Evolutionary conservation across 2,888 invertebrate genomes (phyloP).

Genomic region (Cerastis leucographa): DNA sequence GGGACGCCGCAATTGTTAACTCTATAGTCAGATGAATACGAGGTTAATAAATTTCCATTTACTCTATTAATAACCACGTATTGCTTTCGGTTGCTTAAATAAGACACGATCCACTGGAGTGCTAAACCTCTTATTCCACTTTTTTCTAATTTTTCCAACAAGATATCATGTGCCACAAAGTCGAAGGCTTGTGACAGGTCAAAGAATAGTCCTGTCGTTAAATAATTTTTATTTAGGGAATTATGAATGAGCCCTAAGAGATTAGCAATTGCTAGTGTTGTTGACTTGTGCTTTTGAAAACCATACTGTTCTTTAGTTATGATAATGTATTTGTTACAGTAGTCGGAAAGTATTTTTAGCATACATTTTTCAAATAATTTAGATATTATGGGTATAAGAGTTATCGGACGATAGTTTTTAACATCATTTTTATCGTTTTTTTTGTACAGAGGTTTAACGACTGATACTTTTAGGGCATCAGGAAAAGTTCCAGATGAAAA

Average conservation of each 20-base stretch:
- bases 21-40: too few relatives aligned
- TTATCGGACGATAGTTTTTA: neutral
- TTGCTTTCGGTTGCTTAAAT: too few relatives aligned
- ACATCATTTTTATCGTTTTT: neutral
- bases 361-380: conserved; percentile 1
- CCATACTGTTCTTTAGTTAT: conserved; percentile 1
- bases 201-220: neutral
- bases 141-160: neutral
- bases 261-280: neutral
- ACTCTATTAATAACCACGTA: too few relatives aligned
- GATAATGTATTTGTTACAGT: conserved; percentile 1
- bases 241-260: too few relatives aligned
- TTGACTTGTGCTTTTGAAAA: conserved; percentile 8
- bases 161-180: neutral
- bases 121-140: neutral
- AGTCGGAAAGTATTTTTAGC: neutral
- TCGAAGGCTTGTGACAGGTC: neutral
- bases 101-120: neutral
- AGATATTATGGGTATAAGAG: too few relatives aligned
- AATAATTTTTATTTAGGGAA: neutral
- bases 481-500: conserved; percentile 9
- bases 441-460: conserved; percentile 1
- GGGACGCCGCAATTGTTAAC: too few relatives aligned
- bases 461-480: neutral
- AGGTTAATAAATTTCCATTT: too few relatives aligned